Conservation (phyloP, 2,888 invertebrate genomes). For the Liopterus haemorrhoidalis region DNA sequence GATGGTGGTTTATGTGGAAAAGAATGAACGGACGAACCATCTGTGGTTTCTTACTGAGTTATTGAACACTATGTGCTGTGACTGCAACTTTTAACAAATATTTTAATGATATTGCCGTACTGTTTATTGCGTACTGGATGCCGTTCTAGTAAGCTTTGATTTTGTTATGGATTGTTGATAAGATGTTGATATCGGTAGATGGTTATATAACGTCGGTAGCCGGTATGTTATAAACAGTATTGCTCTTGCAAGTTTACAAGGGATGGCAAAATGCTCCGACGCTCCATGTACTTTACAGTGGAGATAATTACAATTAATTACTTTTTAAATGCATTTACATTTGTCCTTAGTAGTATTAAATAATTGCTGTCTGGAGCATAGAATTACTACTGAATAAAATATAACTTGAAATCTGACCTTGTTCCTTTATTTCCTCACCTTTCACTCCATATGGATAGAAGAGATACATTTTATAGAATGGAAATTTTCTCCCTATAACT, state of each 20-base stretch:
- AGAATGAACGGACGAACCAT: neutral
- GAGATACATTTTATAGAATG: too few species aligned
- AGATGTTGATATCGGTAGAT: neutral
- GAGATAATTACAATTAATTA: slow-evolving; percentile 36
- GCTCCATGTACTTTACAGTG: slow-evolving; percentile 36
- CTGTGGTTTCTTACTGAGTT: slow-evolving; percentile 15
- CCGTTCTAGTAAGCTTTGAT: too few species aligned
- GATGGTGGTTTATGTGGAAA: slow-evolving; percentile 16
- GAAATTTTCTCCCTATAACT: too few species aligned
- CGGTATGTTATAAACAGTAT: slow-evolving; percentile 30
- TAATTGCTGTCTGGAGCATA: slow-evolving; percentile 22
- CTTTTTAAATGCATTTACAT: slow-evolving; percentile 43
- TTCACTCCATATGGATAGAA: neutral
- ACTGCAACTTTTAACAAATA: slow-evolving; percentile 42
- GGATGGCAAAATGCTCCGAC: slow-evolving; percentile 44
- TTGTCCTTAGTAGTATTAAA: slow-evolving; percentile 36
- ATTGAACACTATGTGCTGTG: slow-evolving; percentile 41
- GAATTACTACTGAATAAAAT: slow-evolving; percentile 24
- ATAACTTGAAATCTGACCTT: slow-evolving; percentile 18
- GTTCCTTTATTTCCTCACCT: slow-evolving; percentile 1
- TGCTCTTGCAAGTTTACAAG: slow-evolving; percentile 33
- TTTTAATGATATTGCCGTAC: slow-evolving; percentile 7
- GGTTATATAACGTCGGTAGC: slow-evolving; percentile 13
- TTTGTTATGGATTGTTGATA: slow-evolving; percentile 5
- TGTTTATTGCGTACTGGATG: slow-evolving; percentile 10